Percentiles rank a stretch among this genome's conserved stretches.
These are phyloP conservation scores for Neosalanx taihuensis DNA, from an alignment of 2,797 vertebrate genomes.

Conservation along the genomic window DNA sequence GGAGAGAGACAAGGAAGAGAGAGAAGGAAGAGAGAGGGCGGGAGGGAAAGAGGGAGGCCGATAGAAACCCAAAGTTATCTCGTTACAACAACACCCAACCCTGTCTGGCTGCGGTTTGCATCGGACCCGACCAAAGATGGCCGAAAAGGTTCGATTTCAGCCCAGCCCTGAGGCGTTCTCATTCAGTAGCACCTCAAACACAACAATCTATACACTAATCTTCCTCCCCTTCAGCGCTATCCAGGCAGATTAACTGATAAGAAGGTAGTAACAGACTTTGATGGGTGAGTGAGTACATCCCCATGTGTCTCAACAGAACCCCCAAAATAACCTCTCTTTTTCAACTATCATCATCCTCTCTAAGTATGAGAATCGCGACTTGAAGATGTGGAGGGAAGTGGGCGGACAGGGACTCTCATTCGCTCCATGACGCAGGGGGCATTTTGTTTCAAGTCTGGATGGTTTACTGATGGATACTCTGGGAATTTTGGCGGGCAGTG, in stretches of 20 bases:
- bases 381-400: constrained; percentile 8
- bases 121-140: constrained; percentile 15
- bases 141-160: constrained; percentile 20
- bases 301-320: neutral
- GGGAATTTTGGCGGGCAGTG: neutral
- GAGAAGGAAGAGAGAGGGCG: constrained; percentile 24
- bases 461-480: constrained; percentile 16
- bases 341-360: constrained; percentile 14
- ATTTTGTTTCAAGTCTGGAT: constrained; percentile 36
- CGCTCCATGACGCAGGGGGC: constrained; percentile 6
- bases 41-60: constrained; percentile 20
- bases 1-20: constrained; percentile 28
- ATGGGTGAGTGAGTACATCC: neutral
- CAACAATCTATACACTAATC: constrained; percentile 8
- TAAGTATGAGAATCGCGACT: constrained; percentile 13
- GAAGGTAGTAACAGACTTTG: neutral
- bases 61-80: constrained; percentile 22
- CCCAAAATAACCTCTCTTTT: neutral
- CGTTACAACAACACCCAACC: constrained; percentile 8
- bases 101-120: neutral
- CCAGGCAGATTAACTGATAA: constrained; percentile 6
- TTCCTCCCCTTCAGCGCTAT: neutral
- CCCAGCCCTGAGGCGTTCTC: neutral
- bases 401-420: constrained; percentile 12
- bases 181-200: neutral